phyloP scores from a whole-genome alignment of 2,797 vertebrate genomes.

The Aphelocoma californica region DNA sequence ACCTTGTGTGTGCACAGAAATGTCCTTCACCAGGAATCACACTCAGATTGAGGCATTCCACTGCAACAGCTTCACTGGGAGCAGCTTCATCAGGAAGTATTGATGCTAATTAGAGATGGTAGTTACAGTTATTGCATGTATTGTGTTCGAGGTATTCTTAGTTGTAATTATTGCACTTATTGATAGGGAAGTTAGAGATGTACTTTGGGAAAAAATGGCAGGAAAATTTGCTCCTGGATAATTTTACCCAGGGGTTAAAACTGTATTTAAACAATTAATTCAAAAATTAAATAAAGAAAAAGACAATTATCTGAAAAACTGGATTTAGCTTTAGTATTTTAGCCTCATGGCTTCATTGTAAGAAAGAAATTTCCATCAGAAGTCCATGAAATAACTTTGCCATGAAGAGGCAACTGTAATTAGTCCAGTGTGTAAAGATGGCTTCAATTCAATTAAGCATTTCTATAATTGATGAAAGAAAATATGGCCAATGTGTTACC shows the following conservation, averaged over 20 bases:
- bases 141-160: neutral
- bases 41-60: neutral
- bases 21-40: neutral
- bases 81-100: neutral
- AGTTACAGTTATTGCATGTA: neutral
- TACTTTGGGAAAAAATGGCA: neutral
- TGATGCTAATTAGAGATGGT: neutral
- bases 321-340: accelerated
- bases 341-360: neutral
- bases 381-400: constrained; percentile 49
- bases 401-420: constrained; percentile 48
- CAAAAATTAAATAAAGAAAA: neutral
- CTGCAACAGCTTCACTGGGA: neutral
- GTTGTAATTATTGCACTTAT: neutral
- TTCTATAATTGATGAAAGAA: neutral
- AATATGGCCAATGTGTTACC: neutral
- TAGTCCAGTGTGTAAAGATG: constrained; percentile 22
- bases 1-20: neutral
- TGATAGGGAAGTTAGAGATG: neutral
- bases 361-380: constrained; percentile 53
- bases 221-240: neutral
- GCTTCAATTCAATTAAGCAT: neutral
- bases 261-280: neutral
- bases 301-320: neutral
- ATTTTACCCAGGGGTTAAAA: neutral